These are phyloP conservation scores for Drosophila sturtevanti DNA, from an alignment of 1,140 invertebrate genomes.

Conservation along the genomic window DNA sequence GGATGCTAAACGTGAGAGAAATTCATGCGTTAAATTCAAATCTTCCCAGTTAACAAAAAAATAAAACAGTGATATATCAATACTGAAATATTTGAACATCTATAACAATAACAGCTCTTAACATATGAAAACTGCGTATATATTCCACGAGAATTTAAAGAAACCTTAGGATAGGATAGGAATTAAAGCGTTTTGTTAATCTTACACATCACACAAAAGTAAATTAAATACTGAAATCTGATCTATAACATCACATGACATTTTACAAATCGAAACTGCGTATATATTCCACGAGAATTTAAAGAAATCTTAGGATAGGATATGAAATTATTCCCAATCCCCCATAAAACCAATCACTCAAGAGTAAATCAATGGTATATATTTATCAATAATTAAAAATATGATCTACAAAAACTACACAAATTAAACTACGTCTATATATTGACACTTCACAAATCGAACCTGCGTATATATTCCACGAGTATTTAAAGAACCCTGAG, in stretches of 20 bases:
- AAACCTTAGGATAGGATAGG: neutral
- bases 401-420: neutral
- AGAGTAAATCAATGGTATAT: neutral
- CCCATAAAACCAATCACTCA: neutral
- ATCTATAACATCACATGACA: too few relatives aligned
- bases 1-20: too few relatives aligned
- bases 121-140: neutral
- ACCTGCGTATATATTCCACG: neutral
- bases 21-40: neutral
- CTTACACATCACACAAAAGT: too few relatives aligned
- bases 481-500: neutral
- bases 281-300: neutral
- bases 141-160: neutral
- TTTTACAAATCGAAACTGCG: neutral
- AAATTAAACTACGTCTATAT: conserved; percentile 5
- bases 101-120: too few relatives aligned
- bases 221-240: neutral
- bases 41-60: neutral
- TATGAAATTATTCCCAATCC: neutral
- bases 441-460: neutral
- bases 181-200: neutral
- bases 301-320: neutral
- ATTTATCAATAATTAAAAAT: neutral
- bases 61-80: neutral
- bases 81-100: neutral